Conservation (phyloP, 2,888 invertebrate genomes). For the Chrysotoxum bicinctum region DNA sequence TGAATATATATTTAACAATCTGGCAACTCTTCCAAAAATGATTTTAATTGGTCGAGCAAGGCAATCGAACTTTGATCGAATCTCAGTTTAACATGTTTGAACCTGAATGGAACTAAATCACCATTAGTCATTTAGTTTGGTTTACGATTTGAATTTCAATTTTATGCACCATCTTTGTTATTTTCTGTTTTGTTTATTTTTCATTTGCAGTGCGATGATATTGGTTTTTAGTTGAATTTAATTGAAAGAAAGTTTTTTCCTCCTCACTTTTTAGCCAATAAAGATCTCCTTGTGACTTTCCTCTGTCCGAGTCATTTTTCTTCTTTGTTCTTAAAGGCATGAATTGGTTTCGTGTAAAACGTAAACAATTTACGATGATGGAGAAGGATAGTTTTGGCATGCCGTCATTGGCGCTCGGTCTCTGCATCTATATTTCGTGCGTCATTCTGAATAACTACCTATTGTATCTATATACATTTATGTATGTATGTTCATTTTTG, state of each 20-base stretch:
- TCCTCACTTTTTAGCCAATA: neutral
- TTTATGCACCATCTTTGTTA: neutral
- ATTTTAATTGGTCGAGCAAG: neutral
- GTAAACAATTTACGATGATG: neutral
- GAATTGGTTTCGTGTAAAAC: neutral
- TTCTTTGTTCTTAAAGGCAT: neutral
- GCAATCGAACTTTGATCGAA: slow-evolving; percentile 11
- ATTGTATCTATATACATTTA: neutral
- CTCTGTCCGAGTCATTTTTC: neutral
- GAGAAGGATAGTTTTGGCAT: neutral
- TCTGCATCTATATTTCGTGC: neutral
- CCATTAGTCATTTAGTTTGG: neutral
- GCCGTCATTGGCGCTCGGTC: neutral
- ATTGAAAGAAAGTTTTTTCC: slow-evolving; percentile 18
- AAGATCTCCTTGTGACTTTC: neutral
- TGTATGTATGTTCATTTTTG: neutral
- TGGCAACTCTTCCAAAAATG: neutral
- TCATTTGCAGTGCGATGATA: neutral
- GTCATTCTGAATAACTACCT: neutral
- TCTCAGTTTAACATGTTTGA: slow-evolving; percentile 13
- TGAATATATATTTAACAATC: neutral
- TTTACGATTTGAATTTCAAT: neutral
- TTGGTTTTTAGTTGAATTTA: neutral
- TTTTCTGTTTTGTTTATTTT: neutral
- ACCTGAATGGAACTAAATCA: slow-evolving; percentile 4